phyloP scores from a whole-genome alignment of 2,797 vertebrate genomes.

The Sebastiscus tertius region DNA sequence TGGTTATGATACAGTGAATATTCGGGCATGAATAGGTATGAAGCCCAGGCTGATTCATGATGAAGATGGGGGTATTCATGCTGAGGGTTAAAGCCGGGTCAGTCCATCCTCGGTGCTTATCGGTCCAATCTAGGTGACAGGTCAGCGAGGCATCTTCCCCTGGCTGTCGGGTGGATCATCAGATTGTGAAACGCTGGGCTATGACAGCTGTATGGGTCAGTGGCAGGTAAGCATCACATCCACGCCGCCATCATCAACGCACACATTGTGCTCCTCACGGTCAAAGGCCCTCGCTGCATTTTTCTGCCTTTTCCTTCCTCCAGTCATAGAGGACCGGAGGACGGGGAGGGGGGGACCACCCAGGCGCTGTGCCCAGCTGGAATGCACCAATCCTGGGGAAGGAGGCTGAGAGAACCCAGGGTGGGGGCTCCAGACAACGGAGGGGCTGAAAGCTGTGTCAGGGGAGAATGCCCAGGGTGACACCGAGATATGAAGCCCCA shows the following conservation, averaged over 20 bases:
- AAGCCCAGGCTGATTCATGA: neutral
- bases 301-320: constrained; percentile 72
- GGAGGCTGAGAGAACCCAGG: constrained; percentile 52
- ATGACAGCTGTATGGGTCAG: constrained; percentile 76
- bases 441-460: constrained; percentile 77
- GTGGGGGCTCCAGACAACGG: constrained; percentile 58
- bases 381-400: constrained; percentile 74
- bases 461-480: constrained; percentile 80
- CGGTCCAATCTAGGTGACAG: constrained; percentile 66
- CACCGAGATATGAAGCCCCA: constrained; percentile 79
- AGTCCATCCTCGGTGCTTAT: constrained; percentile 69
- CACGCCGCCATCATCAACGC: constrained; percentile 73
- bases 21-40: neutral
- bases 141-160: constrained; percentile 64
- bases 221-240: constrained; percentile 77
- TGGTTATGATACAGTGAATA: constrained; percentile 21
- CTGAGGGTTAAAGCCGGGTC: constrained; percentile 59
- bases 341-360: constrained; percentile 75
- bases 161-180: constrained; percentile 52
- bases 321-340: constrained; percentile 39
- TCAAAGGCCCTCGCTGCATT: constrained; percentile 71
- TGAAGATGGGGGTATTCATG: constrained; percentile 33
- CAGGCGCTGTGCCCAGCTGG: constrained; percentile 77
- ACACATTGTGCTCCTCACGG: constrained; percentile 76
- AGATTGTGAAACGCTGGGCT: constrained; percentile 59